Conservation (phyloP, 2,113 vertebrate genomes). For the Mus pahari region DNA sequence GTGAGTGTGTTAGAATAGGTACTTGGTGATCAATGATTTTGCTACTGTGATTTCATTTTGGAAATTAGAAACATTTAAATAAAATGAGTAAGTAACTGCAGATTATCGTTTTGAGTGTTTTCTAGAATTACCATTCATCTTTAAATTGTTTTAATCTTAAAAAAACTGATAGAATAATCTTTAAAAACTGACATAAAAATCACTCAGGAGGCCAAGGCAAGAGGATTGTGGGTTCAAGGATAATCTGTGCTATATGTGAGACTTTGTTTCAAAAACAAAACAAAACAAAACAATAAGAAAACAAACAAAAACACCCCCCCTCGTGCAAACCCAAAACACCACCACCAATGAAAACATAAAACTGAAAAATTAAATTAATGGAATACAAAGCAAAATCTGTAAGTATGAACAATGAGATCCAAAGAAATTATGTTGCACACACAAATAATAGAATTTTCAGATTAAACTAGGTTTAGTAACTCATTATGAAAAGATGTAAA, state of each 20-base stretch:
- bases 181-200: slow-evolving; percentile 24
- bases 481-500: slow-evolving; percentile 40
- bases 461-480: slow-evolving; percentile 21
- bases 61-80: slow-evolving; percentile 60
- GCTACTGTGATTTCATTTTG: slow-evolving; percentile 6
- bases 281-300: not conserved
- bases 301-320: not conserved
- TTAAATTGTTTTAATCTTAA: slow-evolving; percentile 54
- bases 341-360: not conserved
- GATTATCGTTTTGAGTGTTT: slow-evolving; percentile 55
- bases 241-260: not conserved
- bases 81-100: slow-evolving; percentile 55
- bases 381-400: slow-evolving; percentile 37
- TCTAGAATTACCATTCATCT: slow-evolving; percentile 35
- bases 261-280: not conserved
- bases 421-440: slow-evolving; percentile 53
- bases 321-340: not conserved
- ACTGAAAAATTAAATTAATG: slow-evolving; percentile 7
- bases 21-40: slow-evolving; percentile 3
- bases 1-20: not conserved
- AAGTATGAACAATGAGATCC: slow-evolving; percentile 45
- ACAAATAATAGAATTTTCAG: slow-evolving; percentile 54
- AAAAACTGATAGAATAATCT: not conserved
- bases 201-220: not conserved
- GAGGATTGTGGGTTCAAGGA: not conserved